Evolutionary conservation across 92 coral and sea anemone species (phyloP), one percentile per base, ranked within the genome.

Genomic region (Ricordea florida): DNA sequence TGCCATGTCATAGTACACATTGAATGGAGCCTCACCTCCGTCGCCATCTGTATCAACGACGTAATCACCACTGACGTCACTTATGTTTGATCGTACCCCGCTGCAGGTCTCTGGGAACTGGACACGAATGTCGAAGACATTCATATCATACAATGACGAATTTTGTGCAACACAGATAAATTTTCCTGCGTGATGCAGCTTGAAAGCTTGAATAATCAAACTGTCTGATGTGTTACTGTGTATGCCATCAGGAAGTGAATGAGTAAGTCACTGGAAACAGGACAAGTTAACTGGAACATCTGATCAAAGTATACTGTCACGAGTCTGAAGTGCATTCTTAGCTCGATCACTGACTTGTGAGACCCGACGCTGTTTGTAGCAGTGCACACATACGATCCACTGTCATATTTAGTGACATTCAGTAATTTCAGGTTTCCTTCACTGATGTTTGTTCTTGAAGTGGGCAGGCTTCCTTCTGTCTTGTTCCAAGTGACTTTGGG

Each of bases 361-460:
- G 11, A 41, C 5, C 78, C 78, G 26, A 9, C 4, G 44, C 25
- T 25, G 49, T 58, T 79, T 52, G 46, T 79, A 6, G 85, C 85
- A 0, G 21, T 47, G 36, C 85, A 79, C 16, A 20, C 25, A 35
- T 67, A 68, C 11, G 46, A 23, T 6, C 85, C 85, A 26, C 48
- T 63, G 61, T 79, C 66, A 9, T 20, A 30, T 59, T 45, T 13
- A 4, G 26, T 14, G 44, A 66, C 58, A 21, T 29, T 45, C 18
- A 23, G 14, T 32, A 66, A 10, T 5, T 29, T 17, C 57, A 66
- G 72, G 15, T 14, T 46, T 20, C 72, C 58, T 18, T 32, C 44
- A 30, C 42, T 45, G 36, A 7, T 6, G 11, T 45, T 22, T 35
- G 18, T 44, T 48, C 58, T 46, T 31, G 58, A 66, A 6, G 14